A percentile compares a stretch with the other conserved stretches of the same genome.
These are phyloP conservation scores for Poeciliopsis turrubarensis DNA, from an alignment of 2,113 vertebrate species.

Conservation along the genomic window DNA sequence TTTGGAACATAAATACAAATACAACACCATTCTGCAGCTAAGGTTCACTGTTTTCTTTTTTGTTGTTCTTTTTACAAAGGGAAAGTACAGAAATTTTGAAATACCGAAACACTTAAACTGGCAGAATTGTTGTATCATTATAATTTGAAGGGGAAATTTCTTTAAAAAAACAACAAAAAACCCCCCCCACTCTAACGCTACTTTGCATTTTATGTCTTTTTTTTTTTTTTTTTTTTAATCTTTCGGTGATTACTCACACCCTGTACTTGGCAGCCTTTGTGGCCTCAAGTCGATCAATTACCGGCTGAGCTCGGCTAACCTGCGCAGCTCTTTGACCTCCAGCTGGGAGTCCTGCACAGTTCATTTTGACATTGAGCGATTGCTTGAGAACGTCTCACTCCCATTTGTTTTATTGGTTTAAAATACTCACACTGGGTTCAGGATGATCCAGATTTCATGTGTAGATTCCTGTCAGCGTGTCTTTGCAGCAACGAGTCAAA, in stretches of 20 bases:
- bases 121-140: no score
- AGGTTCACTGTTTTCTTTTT: slow-evolving; percentile 8
- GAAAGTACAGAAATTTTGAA: no score
- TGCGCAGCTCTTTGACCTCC: slow-evolving; percentile 25
- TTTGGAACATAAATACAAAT: slow-evolving; percentile 14
- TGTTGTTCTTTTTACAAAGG: background rate
- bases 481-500: background rate
- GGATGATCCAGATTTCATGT: background rate
- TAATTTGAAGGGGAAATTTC: no score
- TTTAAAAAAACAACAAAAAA: no score
- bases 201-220: no score
- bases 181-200: no score
- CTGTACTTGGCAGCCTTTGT: slow-evolving; percentile 24
- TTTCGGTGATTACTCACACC: slow-evolving; percentile 1
- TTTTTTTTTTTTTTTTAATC: background rate
- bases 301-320: slow-evolving; percentile 30
- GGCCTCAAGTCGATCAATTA: slow-evolving; percentile 54
- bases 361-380: slow-evolving; percentile 19
- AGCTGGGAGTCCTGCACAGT: slow-evolving; percentile 9
- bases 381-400: background rate
- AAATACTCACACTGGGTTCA: background rate
- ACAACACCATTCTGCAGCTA: slow-evolving; percentile 1
- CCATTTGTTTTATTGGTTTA: background rate
- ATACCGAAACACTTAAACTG: no score
- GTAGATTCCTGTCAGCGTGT: background rate